Evolutionary conservation across 2,888 invertebrate genomes (phyloP).

Genomic region (Chrysomela aeneicollis): DNA sequence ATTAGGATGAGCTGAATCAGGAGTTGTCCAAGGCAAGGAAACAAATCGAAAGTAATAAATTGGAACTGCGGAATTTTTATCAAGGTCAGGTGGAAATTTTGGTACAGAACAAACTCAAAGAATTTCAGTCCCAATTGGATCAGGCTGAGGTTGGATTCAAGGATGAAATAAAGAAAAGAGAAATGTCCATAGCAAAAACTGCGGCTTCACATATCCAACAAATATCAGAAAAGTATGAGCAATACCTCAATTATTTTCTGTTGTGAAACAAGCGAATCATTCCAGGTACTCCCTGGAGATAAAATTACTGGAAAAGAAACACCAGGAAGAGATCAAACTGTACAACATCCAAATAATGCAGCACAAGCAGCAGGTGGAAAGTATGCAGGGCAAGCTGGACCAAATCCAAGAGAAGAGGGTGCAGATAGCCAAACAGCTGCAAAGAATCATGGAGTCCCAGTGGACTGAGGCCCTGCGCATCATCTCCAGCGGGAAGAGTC

Average conservation of each 20-base stretch:
- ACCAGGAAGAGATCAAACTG: conserved; percentile 79
- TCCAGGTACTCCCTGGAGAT: conserved; percentile 77
- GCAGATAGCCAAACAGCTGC: conserved; percentile 71
- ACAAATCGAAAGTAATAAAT: conserved; percentile 70
- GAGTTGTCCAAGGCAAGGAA: conserved; percentile 60
- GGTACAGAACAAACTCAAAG: conserved; percentile 77
- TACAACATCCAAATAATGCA: conserved; percentile 76
- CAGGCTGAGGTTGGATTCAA: conserved; percentile 72
- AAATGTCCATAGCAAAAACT: conserved; percentile 72
- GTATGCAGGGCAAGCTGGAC: conserved; percentile 68
- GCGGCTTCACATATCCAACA: conserved; percentile 77
- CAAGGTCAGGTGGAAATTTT: conserved; percentile 83
- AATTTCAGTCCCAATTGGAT: conserved; percentile 80
- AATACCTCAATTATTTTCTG: conserved; percentile 28
- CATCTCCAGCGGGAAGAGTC: conserved; percentile 62
- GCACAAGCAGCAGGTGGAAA: conserved; percentile 71
- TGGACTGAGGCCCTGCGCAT: conserved; percentile 81
- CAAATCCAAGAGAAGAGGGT: conserved; percentile 59
- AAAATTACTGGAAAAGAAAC: conserved; percentile 79
- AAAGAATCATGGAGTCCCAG: conserved; percentile 78
- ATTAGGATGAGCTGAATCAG: conserved; percentile 61
- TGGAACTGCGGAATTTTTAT: conserved; percentile 76
- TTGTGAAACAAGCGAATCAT: neutral
- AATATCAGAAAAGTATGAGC: conserved; percentile 71
- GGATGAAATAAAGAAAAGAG: conserved; percentile 70